Evolutionary conservation across 2,113 vertebrate genomes (phyloP).

Genomic region (Thamnophis sirtalis): DNA sequence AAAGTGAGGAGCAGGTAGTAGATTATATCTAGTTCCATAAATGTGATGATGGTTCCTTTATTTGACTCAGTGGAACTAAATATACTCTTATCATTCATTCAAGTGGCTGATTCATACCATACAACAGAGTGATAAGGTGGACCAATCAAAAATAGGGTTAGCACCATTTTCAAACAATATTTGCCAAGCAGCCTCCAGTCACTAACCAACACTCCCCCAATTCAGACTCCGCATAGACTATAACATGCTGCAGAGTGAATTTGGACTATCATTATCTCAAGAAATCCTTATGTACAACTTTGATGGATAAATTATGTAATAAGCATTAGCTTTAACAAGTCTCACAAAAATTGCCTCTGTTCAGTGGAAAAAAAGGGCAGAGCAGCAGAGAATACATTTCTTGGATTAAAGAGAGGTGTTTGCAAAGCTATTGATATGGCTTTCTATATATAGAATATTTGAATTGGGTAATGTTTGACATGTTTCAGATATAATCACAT

Average conservation of each 20-base stretch:
- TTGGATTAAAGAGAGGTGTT: background rate
- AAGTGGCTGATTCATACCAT: background rate
- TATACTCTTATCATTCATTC: background rate
- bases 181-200: background rate
- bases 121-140: background rate
- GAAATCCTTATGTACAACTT: background rate
- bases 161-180: background rate
- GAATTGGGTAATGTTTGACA: background rate
- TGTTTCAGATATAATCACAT: background rate
- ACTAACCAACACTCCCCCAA: background rate
- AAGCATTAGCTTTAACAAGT: background rate
- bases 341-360: background rate
- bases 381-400: background rate
- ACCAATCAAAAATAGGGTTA: background rate
- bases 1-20: background rate
- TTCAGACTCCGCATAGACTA: background rate
- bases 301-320: background rate
- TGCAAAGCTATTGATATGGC: background rate
- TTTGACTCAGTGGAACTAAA: background rate
- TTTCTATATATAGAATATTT: background rate
- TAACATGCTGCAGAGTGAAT: background rate
- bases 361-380: background rate
- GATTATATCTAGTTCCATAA: background rate
- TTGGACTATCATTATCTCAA: background rate
- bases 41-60: background rate